A percentile compares a stretch with the other conserved stretches of the same genome.
These are phyloP conservation scores for Sylvietta virens DNA, from an alignment of 2,113 vertebrate species.

Conservation along the genomic window DNA sequence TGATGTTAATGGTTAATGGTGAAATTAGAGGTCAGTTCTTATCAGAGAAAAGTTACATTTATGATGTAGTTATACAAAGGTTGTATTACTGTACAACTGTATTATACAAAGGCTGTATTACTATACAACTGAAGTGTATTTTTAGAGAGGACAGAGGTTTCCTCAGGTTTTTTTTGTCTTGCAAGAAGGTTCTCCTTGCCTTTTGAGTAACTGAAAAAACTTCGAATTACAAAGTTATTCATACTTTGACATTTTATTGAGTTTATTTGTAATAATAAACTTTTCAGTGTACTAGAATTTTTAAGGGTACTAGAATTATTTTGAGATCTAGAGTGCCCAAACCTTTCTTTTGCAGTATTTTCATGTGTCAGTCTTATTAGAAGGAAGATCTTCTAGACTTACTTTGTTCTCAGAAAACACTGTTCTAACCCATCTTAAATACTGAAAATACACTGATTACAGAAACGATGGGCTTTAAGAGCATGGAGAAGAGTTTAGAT, in stretches of 20 bases:
- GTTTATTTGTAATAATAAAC: background rate
- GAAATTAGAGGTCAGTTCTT: background rate
- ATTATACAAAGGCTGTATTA: background rate
- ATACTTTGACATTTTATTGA: background rate
- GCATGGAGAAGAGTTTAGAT: background rate
- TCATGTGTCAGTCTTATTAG: background rate
- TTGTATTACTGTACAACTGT: background rate
- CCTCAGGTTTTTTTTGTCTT: background rate
- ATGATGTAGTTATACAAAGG: background rate
- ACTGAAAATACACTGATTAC: background rate
- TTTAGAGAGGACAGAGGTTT: background rate
- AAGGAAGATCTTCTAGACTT: background rate
- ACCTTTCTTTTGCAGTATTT: background rate
- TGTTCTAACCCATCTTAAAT: background rate
- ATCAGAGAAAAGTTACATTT: background rate
- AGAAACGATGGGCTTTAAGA: background rate
- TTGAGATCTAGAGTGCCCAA: background rate
- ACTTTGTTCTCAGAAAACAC: rapidly evolving
- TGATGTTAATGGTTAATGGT: background rate
- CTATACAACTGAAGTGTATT: background rate
- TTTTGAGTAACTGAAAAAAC: background rate
- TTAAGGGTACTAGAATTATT: background rate
- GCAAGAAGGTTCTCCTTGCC: background rate
- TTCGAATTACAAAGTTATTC: background rate
- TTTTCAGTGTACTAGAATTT: background rate